These are phyloP conservation scores for Gymnoscopelus microlampas DNA, from an alignment of 2,797 vertebrate genomes.

Conservation along the genomic window DNA sequence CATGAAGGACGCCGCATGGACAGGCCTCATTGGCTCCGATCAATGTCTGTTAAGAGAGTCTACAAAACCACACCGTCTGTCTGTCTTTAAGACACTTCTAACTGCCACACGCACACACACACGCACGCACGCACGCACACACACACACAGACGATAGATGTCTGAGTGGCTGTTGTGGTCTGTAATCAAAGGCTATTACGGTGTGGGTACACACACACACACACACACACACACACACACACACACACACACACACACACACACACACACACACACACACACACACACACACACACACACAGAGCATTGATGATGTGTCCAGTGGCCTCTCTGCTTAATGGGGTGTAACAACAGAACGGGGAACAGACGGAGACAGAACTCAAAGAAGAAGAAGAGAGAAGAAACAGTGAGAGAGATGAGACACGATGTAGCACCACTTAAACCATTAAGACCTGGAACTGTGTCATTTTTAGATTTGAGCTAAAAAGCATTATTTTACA, in stretches of 20 bases:
- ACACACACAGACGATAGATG: conserved; percentile 29
- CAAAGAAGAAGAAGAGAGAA: no score
- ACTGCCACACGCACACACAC: background rate
- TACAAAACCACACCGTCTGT: no score
- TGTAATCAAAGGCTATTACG: conserved; percentile 71
- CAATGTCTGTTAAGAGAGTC: conserved; percentile 58
- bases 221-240: conserved; percentile 1
- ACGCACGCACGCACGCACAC: conserved; percentile 27
- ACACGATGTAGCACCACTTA: no score
- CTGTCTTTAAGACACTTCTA: conserved; percentile 42
- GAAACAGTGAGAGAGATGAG: background rate
- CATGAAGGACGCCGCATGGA: conserved; percentile 51
- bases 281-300: conserved; percentile 18
- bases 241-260: conserved; percentile 7
- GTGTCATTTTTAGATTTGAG: no score
- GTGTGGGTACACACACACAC: conserved; percentile 24
- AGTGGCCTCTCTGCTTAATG: conserved; percentile 77
- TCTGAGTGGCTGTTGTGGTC: conserved; percentile 58
- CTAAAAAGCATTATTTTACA: no score
- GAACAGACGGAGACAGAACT: background rate
- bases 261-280: conserved; percentile 8
- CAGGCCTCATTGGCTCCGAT: conserved; percentile 66
- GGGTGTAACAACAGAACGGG: conserved; percentile 57
- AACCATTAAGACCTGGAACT: no score
- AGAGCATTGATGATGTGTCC: conserved; percentile 53